These are phyloP conservation scores for Hofmannophila pseudospretella DNA, from an alignment of 2,888 invertebrate species.

Conservation along the genomic window DNA sequence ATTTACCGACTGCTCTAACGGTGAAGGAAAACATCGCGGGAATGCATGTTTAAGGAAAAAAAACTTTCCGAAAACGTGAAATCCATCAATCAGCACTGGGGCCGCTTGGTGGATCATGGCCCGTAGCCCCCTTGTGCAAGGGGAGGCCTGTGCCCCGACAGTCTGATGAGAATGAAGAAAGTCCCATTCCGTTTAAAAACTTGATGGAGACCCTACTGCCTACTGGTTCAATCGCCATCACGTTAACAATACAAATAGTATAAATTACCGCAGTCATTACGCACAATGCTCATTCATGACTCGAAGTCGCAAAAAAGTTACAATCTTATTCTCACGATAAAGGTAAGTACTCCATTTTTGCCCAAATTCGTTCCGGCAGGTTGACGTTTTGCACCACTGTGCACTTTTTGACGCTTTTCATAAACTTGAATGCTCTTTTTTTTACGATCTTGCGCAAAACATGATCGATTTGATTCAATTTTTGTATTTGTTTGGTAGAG, in stretches of 20 bases:
- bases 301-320: slow-evolving; percentile 29
- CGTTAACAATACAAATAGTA: slow-evolving; percentile 59
- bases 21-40: too few species aligned
- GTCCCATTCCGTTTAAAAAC: too few species aligned
- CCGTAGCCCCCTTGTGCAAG: too few species aligned
- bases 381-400: slow-evolving; percentile 32
- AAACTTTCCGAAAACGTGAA: too few species aligned
- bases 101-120: too few species aligned
- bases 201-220: too few species aligned
- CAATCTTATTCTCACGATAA: slow-evolving; percentile 51
- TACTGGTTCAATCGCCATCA: too few species aligned
- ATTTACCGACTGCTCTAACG: too few species aligned
- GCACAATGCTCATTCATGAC: slow-evolving; percentile 59
- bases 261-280: slow-evolving; percentile 68
- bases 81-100: too few species aligned
- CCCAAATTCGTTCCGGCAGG: slow-evolving; percentile 52
- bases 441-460: slow-evolving; percentile 28
- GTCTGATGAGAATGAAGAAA: too few species aligned
- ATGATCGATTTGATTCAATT: slow-evolving; percentile 68
- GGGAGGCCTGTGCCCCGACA: too few species aligned
- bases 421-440: slow-evolving; percentile 32
- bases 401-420: slow-evolving; percentile 33
- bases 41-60: too few species aligned
- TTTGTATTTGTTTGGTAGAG: slow-evolving; percentile 59
- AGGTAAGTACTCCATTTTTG: slow-evolving; percentile 33